These are phyloP conservation scores for Zaprionus taronus DNA, from an alignment of 1,140 invertebrate genomes.

Conservation along the genomic window DNA sequence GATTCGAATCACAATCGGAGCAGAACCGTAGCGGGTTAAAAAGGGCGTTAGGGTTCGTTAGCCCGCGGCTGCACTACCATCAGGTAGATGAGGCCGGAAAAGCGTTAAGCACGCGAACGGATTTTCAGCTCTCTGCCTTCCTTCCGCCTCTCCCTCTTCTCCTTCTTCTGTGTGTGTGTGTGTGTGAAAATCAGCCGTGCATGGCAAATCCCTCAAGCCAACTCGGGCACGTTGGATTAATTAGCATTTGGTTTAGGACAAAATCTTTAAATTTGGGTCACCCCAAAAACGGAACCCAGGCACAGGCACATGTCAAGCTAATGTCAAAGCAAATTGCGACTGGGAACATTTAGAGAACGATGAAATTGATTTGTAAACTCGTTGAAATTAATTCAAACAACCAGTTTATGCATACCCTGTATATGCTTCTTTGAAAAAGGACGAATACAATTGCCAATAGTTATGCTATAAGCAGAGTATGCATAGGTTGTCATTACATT, in stretches of 20 bases:
- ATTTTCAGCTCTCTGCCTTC: background rate
- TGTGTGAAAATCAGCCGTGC: slow-evolving; percentile 71
- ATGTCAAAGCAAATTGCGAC: slow-evolving; percentile 69
- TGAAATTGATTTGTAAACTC: slow-evolving; percentile 52
- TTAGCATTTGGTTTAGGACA: slow-evolving; percentile 72
- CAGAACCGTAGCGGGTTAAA: slow-evolving; percentile 48
- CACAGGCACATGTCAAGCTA: slow-evolving; percentile 63
- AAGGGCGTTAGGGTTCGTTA: slow-evolving; percentile 22
- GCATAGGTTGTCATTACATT: background rate
- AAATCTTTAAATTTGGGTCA: slow-evolving; percentile 31
- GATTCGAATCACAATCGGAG: slow-evolving; percentile 63
- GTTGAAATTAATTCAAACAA: background rate
- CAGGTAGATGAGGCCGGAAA: slow-evolving; percentile 28
- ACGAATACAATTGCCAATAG: no score
- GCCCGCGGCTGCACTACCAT: slow-evolving; percentile 10
- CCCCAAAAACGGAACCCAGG: slow-evolving; percentile 49
- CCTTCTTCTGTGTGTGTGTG: background rate
- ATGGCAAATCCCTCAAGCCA: slow-evolving; percentile 52
- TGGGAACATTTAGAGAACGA: slow-evolving; percentile 27
- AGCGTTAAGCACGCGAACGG: slow-evolving; percentile 45
- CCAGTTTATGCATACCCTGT: background rate
- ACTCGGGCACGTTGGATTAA: slow-evolving; percentile 63
- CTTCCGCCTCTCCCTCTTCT: background rate
- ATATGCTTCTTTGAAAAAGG: background rate
- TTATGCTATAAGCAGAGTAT: background rate